Evolutionary conservation across 2,113 vertebrate genomes (phyloP).

Genomic region (Otis tarda): DNA sequence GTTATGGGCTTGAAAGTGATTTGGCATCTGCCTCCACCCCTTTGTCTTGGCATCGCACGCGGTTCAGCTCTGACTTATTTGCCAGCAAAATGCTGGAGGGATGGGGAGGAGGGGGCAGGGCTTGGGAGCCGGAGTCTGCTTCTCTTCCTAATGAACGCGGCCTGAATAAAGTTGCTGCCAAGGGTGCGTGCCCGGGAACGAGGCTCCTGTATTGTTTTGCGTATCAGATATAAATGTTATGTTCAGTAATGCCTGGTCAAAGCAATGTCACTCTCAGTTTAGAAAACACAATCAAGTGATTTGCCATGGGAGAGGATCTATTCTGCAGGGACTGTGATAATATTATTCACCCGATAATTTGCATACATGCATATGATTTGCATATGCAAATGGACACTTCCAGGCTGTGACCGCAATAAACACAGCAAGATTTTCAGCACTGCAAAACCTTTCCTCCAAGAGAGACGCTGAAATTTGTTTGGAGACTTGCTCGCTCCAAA

Average conservation of each 20-base stretch:
- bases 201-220: not conserved
- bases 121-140: not conserved
- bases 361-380: conserved; percentile 48
- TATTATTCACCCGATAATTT: not conserved
- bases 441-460: not conserved
- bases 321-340: not conserved
- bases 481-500: not conserved
- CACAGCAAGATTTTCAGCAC: not conserved
- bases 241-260: not conserved
- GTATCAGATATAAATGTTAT: not conserved
- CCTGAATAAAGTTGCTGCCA: not conserved
- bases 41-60: not conserved
- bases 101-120: not conserved
- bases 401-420: not conserved
- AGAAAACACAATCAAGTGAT: conserved; percentile 13
- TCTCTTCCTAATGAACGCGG: not conserved
- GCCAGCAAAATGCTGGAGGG: not conserved
- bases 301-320: conserved; percentile 11
- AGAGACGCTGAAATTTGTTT: not conserved
- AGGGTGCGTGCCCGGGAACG: not conserved
- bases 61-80: not conserved
- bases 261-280: not conserved
- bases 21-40: conserved; percentile 14
- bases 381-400: not conserved
- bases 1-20: not conserved